Conservation (phyloP, 2,888 invertebrate species). For the Lithophane ornitopus region DNA sequence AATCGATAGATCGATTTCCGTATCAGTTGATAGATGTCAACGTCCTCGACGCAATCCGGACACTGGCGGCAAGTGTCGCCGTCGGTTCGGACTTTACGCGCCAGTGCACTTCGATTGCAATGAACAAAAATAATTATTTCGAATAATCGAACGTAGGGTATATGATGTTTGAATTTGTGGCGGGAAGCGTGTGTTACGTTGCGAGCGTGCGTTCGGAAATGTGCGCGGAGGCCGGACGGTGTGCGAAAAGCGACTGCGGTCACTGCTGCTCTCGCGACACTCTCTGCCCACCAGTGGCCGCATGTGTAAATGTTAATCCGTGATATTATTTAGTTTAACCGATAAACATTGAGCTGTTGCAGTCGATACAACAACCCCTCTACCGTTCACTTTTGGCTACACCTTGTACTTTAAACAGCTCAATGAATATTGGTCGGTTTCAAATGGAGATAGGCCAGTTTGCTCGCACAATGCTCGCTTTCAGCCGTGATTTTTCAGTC, state of each 20-base stretch:
- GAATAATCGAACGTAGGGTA: slow-evolving; percentile 75
- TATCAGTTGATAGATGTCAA: slow-evolving; percentile 82
- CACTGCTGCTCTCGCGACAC: slow-evolving; percentile 78
- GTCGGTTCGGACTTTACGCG: slow-evolving; percentile 83
- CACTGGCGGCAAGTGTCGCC: slow-evolving; percentile 83
- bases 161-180: slow-evolving; percentile 84
- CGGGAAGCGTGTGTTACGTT: slow-evolving; percentile 87
- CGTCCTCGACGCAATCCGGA: slow-evolving; percentile 86
- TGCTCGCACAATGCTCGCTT: slow-evolving; percentile 69
- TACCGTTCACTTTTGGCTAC: slow-evolving; percentile 49
- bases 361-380: slow-evolving; percentile 61
- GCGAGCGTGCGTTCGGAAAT: slow-evolving; percentile 81
- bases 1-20: slow-evolving; percentile 77
- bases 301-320: slow-evolving; percentile 86
- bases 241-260: slow-evolving; percentile 87
- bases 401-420: slow-evolving; percentile 64
- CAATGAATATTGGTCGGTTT: slow-evolving; percentile 67
- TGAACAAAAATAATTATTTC: slow-evolving; percentile 76
- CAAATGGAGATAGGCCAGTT: slow-evolving; percentile 66
- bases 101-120: slow-evolving; percentile 84
- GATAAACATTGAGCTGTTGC: slow-evolving; percentile 71
- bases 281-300: slow-evolving; percentile 84
- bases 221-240: slow-evolving; percentile 86
- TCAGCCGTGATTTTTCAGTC: slow-evolving; percentile 76
- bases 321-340: slow-evolving; percentile 79